These are phyloP conservation scores for Anoplolepis gracilipes DNA, from an alignment of 1,140 invertebrate genomes.

Conservation along the genomic window DNA sequence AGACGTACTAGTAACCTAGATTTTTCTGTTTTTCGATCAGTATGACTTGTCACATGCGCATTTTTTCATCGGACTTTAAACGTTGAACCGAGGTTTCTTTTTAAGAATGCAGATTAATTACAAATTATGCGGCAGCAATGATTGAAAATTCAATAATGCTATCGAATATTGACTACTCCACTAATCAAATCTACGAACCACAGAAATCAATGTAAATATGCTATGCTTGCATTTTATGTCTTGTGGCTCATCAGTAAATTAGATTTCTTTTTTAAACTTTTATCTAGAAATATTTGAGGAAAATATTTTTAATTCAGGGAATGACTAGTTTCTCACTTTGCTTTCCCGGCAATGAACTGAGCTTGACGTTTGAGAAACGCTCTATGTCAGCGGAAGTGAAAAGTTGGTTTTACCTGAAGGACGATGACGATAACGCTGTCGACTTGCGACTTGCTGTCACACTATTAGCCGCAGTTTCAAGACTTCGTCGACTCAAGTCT, in stretches of 20 bases:
- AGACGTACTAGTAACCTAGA: not conserved
- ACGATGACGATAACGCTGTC: not conserved
- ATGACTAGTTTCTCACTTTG: not conserved
- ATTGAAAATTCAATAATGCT: not conserved
- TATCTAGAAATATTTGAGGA: not conserved
- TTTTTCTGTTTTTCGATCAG: not conserved
- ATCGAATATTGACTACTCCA: not conserved
- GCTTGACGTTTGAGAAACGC: not conserved
- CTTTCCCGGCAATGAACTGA: not conserved
- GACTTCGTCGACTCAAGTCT: slow-evolving; percentile 20
- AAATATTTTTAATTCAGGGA: not conserved
- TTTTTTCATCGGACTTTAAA: not conserved
- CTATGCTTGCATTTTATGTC: not conserved
- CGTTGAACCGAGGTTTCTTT: not conserved
- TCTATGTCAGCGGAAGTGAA: not conserved
- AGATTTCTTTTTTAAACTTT: not conserved
- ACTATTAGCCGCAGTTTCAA: not conserved
- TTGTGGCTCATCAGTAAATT: not conserved
- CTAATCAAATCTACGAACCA: not conserved
- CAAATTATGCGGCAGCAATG: not conserved
- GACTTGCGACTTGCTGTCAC: slow-evolving; percentile 4
- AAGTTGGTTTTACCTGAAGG: slow-evolving; percentile 21
- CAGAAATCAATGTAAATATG: not conserved
- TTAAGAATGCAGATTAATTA: not conserved
- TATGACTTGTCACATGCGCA: not conserved